Base-by-base conservation (phyloP, 2,113 vertebrate genomes). In the Calypte anna region DNA sequence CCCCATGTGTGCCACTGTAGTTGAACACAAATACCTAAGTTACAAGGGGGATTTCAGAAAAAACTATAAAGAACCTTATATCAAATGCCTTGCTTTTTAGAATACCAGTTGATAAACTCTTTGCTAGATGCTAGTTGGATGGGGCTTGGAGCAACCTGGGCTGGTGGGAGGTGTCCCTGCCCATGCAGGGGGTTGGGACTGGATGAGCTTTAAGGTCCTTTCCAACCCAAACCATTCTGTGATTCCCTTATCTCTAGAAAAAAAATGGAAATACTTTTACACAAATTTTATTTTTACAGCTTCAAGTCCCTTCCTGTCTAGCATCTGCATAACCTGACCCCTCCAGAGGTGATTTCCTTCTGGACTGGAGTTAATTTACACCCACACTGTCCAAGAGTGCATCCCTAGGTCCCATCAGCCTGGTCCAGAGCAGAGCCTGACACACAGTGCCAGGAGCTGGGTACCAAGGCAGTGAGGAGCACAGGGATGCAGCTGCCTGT, bases 311-410 rank as follows among this genome's bases (percentile, higher is more conserved):
- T 57, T 80, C 48, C 57, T 76, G 6, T 51, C 58, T 54, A 62
- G 27, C 40, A 63, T 38, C 50, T 54, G 51, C 27, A 14, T 44
- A 66, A 88, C 1, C 36, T 70, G 59, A 63, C 28, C 43, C 46
- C 28, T 62, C 5, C 51, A 90, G 82, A 96, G 55, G 8, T 14
- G 74, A 43, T 90, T 86, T 80, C 9, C 55, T 88, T 79, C 79
- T 88, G 88, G 72, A 86, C 88, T 80, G 76, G 43, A 81, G 72
- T 13, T 90, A 74, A 93, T 93, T 88, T 90, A 81, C 82, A 91
- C 59, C 88, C 82, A 88, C 82, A 46, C 28, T 11, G 31, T 28
- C 88, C 85, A 95, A 75, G 48, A 3, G 0, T 81, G 82, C 68
- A 91, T 38, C 36, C 36, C 36, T 38, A 10, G 10, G 36, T 10